Conservation (phyloP, 1,140 invertebrate genomes). For the Pachyrhynchus sulphureomaculatus region DNA sequence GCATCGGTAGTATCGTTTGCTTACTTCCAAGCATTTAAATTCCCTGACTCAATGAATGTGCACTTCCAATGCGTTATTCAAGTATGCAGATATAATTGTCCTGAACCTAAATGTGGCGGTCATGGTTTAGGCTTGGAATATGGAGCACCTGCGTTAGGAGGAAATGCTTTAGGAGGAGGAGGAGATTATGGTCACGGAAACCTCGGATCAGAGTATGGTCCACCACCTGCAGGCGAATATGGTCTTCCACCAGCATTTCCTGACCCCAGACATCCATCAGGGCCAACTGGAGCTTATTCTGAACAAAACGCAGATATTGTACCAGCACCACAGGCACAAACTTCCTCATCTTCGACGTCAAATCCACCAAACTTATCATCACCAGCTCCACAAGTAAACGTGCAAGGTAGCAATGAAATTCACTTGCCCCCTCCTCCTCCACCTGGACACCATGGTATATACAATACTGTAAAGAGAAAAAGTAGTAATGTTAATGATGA, state of each 20-base stretch:
- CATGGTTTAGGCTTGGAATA: conserved; percentile 63
- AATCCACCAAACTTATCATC: conserved; percentile 64
- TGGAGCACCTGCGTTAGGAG: conserved; percentile 64
- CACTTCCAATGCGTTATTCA: conserved; percentile 97
- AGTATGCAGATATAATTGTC: conserved; percentile 90
- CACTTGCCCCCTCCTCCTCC: conserved; percentile 77
- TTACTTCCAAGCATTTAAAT: conserved; percentile 96
- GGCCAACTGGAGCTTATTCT: conserved; percentile 76
- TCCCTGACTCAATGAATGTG: conserved; percentile 95
- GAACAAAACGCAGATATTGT: conserved; percentile 79
- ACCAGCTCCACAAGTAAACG: conserved; percentile 59
- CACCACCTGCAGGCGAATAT: conserved; percentile 66
- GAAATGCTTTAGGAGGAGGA: conserved; percentile 55
- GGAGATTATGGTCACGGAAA: conserved; percentile 68
- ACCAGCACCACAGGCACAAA: conserved; percentile 74
- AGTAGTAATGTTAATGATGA: conserved; percentile 64
- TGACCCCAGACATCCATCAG: conserved; percentile 79
- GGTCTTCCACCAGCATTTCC: conserved; percentile 75
- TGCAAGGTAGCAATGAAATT: conserved; percentile 58
- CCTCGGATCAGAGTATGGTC: conserved; percentile 68
- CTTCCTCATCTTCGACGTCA: conserved; percentile 65
- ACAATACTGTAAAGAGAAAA: conserved; percentile 83
- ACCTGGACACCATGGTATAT: conserved; percentile 70
- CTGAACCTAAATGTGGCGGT: conserved; percentile 83
- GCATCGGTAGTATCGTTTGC: conserved; percentile 92